Evolutionary conservation across 2,113 vertebrate genomes (phyloP), one percentile per base, ranked within the genome.

Genomic region (Salvelinus fontinalis): DNA sequence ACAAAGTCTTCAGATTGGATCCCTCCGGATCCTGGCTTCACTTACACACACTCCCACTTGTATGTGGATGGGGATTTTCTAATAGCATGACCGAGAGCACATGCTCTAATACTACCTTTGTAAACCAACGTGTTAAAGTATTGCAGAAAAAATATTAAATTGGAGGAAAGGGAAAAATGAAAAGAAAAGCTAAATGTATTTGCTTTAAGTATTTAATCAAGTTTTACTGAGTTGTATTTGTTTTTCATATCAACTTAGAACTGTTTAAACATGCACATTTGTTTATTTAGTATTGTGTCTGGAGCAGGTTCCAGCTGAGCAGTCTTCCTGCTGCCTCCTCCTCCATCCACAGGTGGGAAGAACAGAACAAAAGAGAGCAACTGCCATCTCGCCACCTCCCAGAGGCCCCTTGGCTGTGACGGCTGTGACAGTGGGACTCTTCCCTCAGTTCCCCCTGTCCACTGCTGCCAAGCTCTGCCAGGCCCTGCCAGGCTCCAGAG

Each of bases 331-430:
- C 39, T 14, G 39, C 31, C 74, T 59, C 16, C 13, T 60, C 70
- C 54, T 39, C 18, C 60, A 71, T 77, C 74, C 18, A 31, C 70
- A 73, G 66, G 34, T 71, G 77, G 74, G 72, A 22, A 73, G 77
- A 70, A 57, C 31, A 69, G 71, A 34, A 66, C 77, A 73, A 75
- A 65, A 57, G 67, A 74, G 48, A 66, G 71, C 18, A 62, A 62
- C 59, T 62, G 59, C 27, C 57, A 75, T 20, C 64, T 51, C 72
- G 74, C 76, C 80, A 72, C 70, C 72, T 69, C 65, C 66, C 60
- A 49, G 79, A 79, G 4, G 22, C n/a, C 44, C 81, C 74, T 72
- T 86, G 81, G 76, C 84, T 81, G 71, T 48, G 27, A 76, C 11
- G 74, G 73, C 65, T 13, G 26, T 73, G 59, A 62, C 59, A 62